phyloP scores from a whole-genome alignment of 2,888 invertebrate species.

The Xestia sexstrigata region DNA sequence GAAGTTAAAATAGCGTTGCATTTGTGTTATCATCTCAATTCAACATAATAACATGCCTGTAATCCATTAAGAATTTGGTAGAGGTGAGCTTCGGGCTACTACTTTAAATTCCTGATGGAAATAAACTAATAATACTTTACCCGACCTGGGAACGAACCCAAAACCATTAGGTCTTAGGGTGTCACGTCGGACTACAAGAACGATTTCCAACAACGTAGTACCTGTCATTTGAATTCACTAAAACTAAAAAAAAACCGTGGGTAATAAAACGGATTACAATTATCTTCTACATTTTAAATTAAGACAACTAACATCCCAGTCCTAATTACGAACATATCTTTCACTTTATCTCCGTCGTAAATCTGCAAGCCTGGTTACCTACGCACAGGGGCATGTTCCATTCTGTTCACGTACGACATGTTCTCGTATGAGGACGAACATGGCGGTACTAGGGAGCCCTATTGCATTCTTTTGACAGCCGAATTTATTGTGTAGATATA shows the following conservation, averaged over 20 bases:
- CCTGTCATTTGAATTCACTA: not conserved
- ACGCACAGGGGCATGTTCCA: conserved; percentile 7
- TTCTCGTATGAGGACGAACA: conserved; percentile 30
- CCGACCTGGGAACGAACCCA: not conserved
- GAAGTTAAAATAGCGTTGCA: not conserved
- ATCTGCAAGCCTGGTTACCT: conserved; percentile 44
- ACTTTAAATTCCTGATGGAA: not conserved
- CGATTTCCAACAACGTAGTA: not conserved
- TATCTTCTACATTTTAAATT: not conserved
- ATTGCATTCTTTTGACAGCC: conserved; percentile 45
- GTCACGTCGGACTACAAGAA: not conserved
- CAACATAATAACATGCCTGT: not conserved
- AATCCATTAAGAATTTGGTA: not conserved
- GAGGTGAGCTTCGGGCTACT: not conserved
- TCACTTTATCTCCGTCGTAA: conserved; percentile 36
- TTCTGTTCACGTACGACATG: conserved; percentile 47
- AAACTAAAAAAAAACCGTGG: not conserved
- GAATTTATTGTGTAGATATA: conserved; percentile 22
- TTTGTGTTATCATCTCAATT: not conserved
- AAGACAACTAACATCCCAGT: conserved; percentile 17
- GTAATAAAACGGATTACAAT: not conserved
- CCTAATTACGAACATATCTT: conserved; percentile 38
- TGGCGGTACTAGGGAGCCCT: conserved; percentile 5
- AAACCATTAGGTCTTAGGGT: not conserved
- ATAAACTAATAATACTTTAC: not conserved